Percentiles rank a stretch among this genome's conserved stretches.
These are phyloP conservation scores for Numenius phaeopus DNA, from an alignment of 2,797 vertebrate genomes.

Conservation along the genomic window DNA sequence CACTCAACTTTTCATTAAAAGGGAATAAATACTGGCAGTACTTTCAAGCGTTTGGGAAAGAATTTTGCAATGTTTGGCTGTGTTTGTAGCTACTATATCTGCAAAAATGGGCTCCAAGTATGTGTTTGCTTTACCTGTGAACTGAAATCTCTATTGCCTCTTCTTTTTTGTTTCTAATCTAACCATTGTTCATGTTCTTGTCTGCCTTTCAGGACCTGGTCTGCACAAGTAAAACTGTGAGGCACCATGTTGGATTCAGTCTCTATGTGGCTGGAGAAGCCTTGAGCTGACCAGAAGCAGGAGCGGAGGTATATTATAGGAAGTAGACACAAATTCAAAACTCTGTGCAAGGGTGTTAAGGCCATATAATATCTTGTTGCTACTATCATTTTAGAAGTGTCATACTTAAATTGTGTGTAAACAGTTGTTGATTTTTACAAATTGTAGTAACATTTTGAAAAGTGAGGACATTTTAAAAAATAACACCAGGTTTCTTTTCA, in stretches of 20 bases:
- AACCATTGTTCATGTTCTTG: neutral
- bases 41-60: neutral
- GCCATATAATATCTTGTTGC: neutral
- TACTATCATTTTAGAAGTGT: neutral
- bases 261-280: neutral
- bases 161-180: neutral
- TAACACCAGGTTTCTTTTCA: neutral
- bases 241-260: neutral
- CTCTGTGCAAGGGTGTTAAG: neutral
- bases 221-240: neutral
- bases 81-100: neutral
- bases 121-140: neutral
- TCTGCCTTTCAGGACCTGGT: neutral
- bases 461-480: neutral
- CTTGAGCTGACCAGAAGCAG: neutral
- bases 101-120: neutral
- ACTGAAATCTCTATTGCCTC: neutral
- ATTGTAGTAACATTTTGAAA: neutral
- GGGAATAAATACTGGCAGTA: neutral
- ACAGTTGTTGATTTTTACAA: neutral
- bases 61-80: neutral
- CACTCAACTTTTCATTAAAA: neutral
- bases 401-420: neutral
- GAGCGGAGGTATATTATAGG: neutral
- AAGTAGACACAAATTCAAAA: neutral